phyloP scores from a whole-genome alignment of 1,140 invertebrate genomes.

The Penaeus indicus region DNA sequence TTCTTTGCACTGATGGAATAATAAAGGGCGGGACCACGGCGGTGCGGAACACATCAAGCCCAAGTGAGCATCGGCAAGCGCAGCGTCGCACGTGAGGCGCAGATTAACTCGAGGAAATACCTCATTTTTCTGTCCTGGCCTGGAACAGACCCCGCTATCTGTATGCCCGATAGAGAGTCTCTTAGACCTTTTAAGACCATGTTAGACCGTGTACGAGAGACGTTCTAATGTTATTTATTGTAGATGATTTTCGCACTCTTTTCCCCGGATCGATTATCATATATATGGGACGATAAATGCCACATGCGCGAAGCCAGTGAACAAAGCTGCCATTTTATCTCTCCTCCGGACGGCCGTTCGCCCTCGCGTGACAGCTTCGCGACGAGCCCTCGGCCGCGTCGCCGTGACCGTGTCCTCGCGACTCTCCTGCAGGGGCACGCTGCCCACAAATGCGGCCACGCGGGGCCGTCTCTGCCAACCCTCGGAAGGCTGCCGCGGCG shows the following conservation, averaged over 20 bases:
- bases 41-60: too few relatives aligned
- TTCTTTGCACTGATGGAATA: too few relatives aligned
- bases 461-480: too few relatives aligned
- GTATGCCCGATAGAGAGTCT: conserved; percentile 56
- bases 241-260: conserved; percentile 42
- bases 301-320: conserved; percentile 13
- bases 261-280: conserved; percentile 45
- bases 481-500: too few relatives aligned
- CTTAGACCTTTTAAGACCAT: conserved; percentile 46
- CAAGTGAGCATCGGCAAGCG: conserved; percentile 6
- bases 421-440: too few relatives aligned
- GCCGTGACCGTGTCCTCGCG: too few relatives aligned
- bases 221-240: conserved; percentile 56
- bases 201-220: conserved; percentile 44
- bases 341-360: conserved; percentile 27
- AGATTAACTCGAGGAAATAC: conserved; percentile 53
- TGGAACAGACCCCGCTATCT: conserved; percentile 54
- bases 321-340: conserved; percentile 16
- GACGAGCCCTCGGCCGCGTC: too few relatives aligned
- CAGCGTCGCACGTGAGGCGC: conserved; percentile 40
- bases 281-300: conserved; percentile 51
- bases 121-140: conserved; percentile 48
- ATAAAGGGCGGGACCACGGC: too few relatives aligned
- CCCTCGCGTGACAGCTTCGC: background rate
- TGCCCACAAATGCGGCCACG: too few relatives aligned